A percentile compares a stretch with the other conserved stretches of the same genome.
phyloP scores from a whole-genome alignment of 1,140 invertebrate genomes.

The Brachionus manjavacas region DNA sequence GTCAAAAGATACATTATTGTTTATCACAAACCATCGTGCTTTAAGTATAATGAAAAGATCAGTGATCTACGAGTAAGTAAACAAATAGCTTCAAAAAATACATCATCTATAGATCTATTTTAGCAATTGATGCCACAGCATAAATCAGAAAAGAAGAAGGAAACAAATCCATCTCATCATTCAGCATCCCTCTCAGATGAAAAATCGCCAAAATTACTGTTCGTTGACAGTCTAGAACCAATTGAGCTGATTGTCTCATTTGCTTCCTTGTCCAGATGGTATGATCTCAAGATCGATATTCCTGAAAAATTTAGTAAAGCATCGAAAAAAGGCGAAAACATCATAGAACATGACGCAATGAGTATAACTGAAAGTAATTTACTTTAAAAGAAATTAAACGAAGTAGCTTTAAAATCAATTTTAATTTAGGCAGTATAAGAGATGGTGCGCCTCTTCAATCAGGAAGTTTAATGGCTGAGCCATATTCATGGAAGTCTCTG shows the following conservation, averaged over 20 bases:
- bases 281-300: conserved; percentile 47
- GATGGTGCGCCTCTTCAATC: conserved; percentile 47
- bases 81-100: background rate
- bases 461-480: conserved; percentile 53
- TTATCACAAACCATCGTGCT: conserved; percentile 54
- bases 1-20: conserved; percentile 45
- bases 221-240: conserved; percentile 50
- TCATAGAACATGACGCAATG: conserved; percentile 44
- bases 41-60: conserved; percentile 49
- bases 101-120: background rate
- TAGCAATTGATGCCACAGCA: conserved; percentile 14
- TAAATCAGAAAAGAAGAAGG: conserved; percentile 40
- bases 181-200: conserved; percentile 46
- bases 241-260: conserved; percentile 54
- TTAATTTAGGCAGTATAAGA: background rate
- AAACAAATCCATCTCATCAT: conserved; percentile 42
- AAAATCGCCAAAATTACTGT: conserved; percentile 49
- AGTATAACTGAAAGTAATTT: conserved; percentile 19
- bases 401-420: background rate
- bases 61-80: conserved; percentile 52
- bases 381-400: background rate
- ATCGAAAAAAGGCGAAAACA: conserved; percentile 47
- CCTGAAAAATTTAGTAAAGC: conserved; percentile 48
- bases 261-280: conserved; percentile 52
- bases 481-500: conserved; percentile 56